Percentiles rank a stretch among this genome's conserved stretches.
Evolutionary conservation across 2,113 vertebrate species (phyloP).

Genomic region (Scatophagus argus): DNA sequence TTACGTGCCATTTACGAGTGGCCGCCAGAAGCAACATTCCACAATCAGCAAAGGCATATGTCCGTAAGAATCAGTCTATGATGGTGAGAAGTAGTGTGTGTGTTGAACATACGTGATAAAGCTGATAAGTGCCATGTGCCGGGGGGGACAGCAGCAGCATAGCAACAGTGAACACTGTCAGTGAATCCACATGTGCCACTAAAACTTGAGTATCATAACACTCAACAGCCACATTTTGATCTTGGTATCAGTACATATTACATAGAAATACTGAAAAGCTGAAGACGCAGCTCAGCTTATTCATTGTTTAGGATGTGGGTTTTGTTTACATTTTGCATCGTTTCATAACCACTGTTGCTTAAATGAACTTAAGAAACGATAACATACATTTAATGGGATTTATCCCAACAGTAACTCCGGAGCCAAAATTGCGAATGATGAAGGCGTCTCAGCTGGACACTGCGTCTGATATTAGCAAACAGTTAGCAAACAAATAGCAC

Average conservation of each 20-base stretch:
- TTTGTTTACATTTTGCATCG: background rate
- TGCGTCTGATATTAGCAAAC: constrained; percentile 10
- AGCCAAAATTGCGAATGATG: background rate
- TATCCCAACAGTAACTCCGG: background rate
- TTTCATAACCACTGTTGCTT: too few relatives aligned
- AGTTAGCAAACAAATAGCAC: constrained; percentile 57
- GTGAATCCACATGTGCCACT: background rate
- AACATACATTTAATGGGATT: background rate
- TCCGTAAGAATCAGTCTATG: background rate
- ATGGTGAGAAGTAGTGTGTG: background rate
- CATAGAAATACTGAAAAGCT: too few relatives aligned
- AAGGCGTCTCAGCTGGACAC: background rate
- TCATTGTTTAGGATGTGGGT: too few relatives aligned
- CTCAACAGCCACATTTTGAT: background rate
- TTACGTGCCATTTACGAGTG: background rate
- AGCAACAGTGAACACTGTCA: background rate
- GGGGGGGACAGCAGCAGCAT: background rate
- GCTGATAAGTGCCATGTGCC: background rate
- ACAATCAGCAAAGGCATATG: too few relatives aligned
- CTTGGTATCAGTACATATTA: too few relatives aligned
- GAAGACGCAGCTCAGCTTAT: too few relatives aligned
- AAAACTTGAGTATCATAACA: background rate
- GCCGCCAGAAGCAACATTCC: background rate
- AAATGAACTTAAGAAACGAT: rapidly evolving
- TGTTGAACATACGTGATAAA: background rate